A percentile compares a stretch with the other conserved stretches of the same genome.
Conservation (phyloP, 2,113 vertebrate species). For the Nesogale talazaci region DNA sequence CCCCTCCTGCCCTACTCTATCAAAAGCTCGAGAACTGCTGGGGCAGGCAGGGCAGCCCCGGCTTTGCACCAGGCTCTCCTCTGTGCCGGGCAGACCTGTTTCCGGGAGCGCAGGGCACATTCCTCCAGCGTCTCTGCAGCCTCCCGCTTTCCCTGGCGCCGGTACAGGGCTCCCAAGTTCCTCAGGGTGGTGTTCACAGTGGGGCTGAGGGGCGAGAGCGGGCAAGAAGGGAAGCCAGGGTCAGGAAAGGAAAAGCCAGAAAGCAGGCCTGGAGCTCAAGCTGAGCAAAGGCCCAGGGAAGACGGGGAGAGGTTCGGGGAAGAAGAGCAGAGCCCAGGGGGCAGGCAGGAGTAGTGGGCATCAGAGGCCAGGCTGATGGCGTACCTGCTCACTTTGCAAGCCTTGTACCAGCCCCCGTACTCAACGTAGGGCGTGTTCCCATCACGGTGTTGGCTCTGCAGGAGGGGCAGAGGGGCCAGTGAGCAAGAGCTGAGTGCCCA, state of each 20-base stretch:
- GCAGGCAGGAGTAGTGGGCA: not conserved
- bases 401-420: constrained; percentile 99
- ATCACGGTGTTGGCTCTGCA: constrained; percentile 93
- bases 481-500: not conserved
- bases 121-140: constrained; percentile 95
- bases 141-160: constrained; percentile 95
- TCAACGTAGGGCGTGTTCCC: constrained; percentile 92
- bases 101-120: constrained; percentile 92
- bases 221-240: not conserved
- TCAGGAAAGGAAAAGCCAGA: constrained; percentile 77
- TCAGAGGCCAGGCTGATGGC: constrained; percentile 4
- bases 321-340: not conserved
- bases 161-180: constrained; percentile 94
- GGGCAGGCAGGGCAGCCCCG: not conserved
- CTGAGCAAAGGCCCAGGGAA: not conserved
- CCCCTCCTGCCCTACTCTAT: not conserved
- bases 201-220: constrained; percentile 46
- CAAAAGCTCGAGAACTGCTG: not conserved
- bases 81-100: constrained; percentile 87
- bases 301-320: not conserved
- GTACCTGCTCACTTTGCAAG: constrained; percentile 99
- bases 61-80: constrained; percentile 5
- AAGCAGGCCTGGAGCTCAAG: not conserved
- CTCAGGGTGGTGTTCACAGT: constrained; percentile 88
- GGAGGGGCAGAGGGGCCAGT: constrained; percentile 71